Percentiles rank a stretch among this genome's conserved stretches.
phyloP scores from a whole-genome alignment of 2,797 vertebrate genomes.

The Gymnoscopelus braueri region DNA sequence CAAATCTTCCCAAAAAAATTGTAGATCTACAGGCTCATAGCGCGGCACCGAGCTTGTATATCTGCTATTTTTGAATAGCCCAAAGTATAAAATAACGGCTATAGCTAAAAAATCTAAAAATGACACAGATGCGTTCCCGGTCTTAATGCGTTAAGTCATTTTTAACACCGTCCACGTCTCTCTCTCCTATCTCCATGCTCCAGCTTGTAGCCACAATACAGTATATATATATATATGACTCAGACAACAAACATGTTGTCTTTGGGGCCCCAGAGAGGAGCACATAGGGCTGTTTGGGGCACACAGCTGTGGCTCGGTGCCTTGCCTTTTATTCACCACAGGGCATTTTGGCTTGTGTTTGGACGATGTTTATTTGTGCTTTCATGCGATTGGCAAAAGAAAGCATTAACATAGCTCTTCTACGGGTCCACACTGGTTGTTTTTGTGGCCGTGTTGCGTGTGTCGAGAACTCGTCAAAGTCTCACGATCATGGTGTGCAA shows the following conservation, averaged over 20 bases:
- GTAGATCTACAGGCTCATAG: too few species aligned
- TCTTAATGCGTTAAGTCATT: constrained; percentile 5
- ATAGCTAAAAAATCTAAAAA: too few species aligned
- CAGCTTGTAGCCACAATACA: constrained; percentile 52
- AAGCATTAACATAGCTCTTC: constrained; percentile 31
- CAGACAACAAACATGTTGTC: constrained; percentile 50
- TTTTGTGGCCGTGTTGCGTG: constrained; percentile 71
- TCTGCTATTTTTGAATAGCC: too few species aligned
- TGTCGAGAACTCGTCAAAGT: constrained; percentile 66
- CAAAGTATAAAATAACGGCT: too few species aligned
- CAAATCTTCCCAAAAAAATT: too few species aligned
- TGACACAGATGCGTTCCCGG: too few species aligned
- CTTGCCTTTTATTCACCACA: constrained; percentile 45
- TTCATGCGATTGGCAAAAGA: constrained; percentile 34
- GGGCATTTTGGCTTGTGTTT: constrained; percentile 54
- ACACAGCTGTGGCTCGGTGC: constrained; percentile 66
- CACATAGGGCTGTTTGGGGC: constrained; percentile 42
- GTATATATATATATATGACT: too few species aligned
- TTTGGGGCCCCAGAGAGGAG: constrained; percentile 53
- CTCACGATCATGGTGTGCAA: constrained; percentile 13
- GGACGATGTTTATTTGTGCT: constrained; percentile 51
- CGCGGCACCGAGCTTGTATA: too few species aligned
- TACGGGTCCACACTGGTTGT: constrained; percentile 50
- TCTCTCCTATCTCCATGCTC: constrained; percentile 38
- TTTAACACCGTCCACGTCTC: constrained; percentile 27